phyloP scores from a whole-genome alignment of 2,888 invertebrate genomes.

The Cecidostiba fungosa region DNA sequence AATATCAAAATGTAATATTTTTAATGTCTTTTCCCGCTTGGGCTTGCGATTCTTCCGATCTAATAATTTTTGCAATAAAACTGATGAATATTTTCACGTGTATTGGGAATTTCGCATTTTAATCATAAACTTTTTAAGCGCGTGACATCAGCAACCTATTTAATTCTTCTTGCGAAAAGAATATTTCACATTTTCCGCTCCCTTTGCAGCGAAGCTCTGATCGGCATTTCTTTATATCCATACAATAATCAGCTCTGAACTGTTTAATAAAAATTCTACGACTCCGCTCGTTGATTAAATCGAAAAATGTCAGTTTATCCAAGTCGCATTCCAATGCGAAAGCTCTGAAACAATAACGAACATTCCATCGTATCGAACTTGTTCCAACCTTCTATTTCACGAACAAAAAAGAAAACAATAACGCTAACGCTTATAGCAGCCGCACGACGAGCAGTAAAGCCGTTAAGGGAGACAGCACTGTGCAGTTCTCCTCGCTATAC shows the following conservation, averaged over 20 bases:
- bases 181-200: too few relatives aligned
- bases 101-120: not conserved
- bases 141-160: not conserved
- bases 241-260: not conserved
- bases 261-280: not conserved
- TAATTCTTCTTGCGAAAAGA: not conserved
- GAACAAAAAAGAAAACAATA: not conserved
- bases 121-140: not conserved
- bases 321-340: not conserved
- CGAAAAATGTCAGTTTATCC: not conserved
- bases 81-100: not conserved
- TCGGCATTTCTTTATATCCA: too few relatives aligned
- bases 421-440: not conserved
- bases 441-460: slow-evolving; percentile 34
- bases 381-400: not conserved
- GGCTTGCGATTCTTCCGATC: not conserved
- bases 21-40: not conserved
- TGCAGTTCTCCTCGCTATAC: not conserved
- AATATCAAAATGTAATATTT: not conserved
- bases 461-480: slow-evolving; percentile 15
- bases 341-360: not conserved
- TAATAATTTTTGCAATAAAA: not conserved
- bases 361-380: not conserved
- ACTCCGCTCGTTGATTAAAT: not conserved
- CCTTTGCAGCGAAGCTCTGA: too few relatives aligned